Conservation (phyloP, 2,797 vertebrate genomes). For the Emys orbicularis region DNA sequence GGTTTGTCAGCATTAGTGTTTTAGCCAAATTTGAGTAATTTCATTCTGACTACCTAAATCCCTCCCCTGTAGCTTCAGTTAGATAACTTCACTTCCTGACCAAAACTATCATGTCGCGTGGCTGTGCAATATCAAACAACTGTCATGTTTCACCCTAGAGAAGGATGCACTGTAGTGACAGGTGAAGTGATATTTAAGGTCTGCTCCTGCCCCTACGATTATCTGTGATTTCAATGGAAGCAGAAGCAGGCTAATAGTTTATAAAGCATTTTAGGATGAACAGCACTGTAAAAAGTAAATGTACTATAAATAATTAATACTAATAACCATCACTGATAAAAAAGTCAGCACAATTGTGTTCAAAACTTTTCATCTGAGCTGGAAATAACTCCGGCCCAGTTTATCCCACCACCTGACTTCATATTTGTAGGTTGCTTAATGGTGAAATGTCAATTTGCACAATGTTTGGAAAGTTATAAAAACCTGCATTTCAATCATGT, state of each 20-base stretch:
- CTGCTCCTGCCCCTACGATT: not conserved
- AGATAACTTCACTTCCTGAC: too few relatives aligned
- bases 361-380: not conserved
- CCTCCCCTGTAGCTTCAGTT: too few relatives aligned
- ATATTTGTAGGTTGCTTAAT: rapidly evolving
- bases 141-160: too few relatives aligned
- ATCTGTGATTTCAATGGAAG: rapidly evolving
- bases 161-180: too few relatives aligned
- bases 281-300: not conserved
- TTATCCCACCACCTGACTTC: rapidly evolving
- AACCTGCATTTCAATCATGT: not conserved
- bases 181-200: too few relatives aligned
- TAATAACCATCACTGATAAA: not conserved
- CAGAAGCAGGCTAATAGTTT: not conserved
- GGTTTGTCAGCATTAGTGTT: too few relatives aligned
- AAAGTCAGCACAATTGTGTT: rapidly evolving
- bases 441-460: not conserved
- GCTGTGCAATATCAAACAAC: too few relatives aligned
- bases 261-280: not conserved
- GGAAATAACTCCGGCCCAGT: rapidly evolving
- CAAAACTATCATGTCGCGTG: too few relatives aligned
- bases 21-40: too few relatives aligned
- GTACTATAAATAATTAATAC: not conserved
- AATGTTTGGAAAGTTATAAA: not conserved
- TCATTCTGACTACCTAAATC: too few relatives aligned